Percentiles rank a stretch among this genome's conserved stretches.
Conservation (phyloP, 2,888 invertebrate species). For the Chymomyza amoena region DNA sequence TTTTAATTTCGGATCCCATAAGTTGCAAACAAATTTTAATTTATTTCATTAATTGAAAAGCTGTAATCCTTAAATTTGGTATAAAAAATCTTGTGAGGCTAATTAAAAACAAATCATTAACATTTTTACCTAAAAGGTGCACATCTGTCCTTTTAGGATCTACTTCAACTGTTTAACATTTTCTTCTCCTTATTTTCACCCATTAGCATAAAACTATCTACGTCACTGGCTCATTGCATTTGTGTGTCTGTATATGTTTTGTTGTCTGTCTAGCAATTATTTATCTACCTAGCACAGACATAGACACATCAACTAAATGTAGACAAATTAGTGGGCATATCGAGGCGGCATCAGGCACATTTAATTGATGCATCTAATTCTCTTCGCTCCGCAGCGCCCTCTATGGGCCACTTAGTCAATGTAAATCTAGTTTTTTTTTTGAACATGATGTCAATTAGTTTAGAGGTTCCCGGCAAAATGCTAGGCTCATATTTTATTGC, state of each 20-base stretch:
- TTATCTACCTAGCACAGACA: constrained; percentile 38
- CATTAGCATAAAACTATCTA: too few species aligned
- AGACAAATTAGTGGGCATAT: constrained; percentile 61
- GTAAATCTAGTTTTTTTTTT: constrained; percentile 38
- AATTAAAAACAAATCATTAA: too few species aligned
- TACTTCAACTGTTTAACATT: too few species aligned
- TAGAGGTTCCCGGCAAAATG: not conserved
- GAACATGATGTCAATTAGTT: not conserved
- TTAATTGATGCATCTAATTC: constrained; percentile 58
- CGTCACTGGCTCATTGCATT: not conserved
- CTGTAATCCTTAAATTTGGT: too few species aligned
- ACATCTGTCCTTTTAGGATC: too few species aligned
- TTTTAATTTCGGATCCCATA: too few species aligned
- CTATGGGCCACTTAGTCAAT: constrained; percentile 27
- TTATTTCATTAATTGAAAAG: too few species aligned
- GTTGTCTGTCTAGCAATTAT: constrained; percentile 47
- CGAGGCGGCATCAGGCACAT: not conserved
- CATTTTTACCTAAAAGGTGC: too few species aligned
- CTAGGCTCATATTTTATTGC: not conserved
- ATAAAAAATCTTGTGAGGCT: too few species aligned
- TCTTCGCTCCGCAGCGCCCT: not conserved
- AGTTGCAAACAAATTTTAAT: too few species aligned
- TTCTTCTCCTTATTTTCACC: too few species aligned
- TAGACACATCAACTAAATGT: constrained; percentile 10
- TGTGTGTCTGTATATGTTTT: not conserved